Percentiles rank a stretch among this genome's conserved stretches.
phyloP scores from a whole-genome alignment of 1,140 invertebrate species.

The Papilio glaucus region DNA sequence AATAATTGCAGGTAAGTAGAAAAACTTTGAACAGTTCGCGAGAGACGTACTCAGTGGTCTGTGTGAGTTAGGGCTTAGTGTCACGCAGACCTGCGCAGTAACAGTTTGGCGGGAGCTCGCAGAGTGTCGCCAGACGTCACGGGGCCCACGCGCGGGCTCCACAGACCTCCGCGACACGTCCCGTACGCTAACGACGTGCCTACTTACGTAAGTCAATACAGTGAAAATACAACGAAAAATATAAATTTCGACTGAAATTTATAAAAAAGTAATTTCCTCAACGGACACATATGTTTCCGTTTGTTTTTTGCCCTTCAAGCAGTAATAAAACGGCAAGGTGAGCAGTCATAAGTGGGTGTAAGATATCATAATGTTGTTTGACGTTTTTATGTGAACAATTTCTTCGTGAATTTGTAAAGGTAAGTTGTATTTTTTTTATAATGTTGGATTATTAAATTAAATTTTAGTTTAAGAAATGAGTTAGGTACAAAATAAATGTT shows the following conservation, averaged over 20 bases:
- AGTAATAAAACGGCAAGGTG: slow-evolving; percentile 42
- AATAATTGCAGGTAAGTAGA: slow-evolving; percentile 65
- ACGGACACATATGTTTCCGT: neutral
- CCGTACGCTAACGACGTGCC: slow-evolving; percentile 43
- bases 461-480: neutral
- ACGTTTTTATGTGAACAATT: slow-evolving; percentile 42
- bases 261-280: neutral
- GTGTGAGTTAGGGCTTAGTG: slow-evolving; percentile 68
- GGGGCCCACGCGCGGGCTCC: slow-evolving; percentile 49
- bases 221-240: slow-evolving; percentile 43
- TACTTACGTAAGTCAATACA: slow-evolving; percentile 74
- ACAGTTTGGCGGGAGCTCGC: slow-evolving; percentile 46
- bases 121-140: slow-evolving; percentile 66
- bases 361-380: slow-evolving; percentile 48
- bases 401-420: slow-evolving; percentile 38
- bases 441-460: neutral
- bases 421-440: neutral
- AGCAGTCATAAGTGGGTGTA: slow-evolving; percentile 53
- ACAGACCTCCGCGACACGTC: slow-evolving; percentile 36
- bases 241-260: neutral
- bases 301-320: neutral
- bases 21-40: slow-evolving; percentile 60
- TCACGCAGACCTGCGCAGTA: slow-evolving; percentile 73
- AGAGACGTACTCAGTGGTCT: slow-evolving; percentile 55
- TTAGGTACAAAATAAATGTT: no score